phyloP scores from a whole-genome alignment of 1,140 invertebrate species.

The Drosophila oshimai region DNA sequence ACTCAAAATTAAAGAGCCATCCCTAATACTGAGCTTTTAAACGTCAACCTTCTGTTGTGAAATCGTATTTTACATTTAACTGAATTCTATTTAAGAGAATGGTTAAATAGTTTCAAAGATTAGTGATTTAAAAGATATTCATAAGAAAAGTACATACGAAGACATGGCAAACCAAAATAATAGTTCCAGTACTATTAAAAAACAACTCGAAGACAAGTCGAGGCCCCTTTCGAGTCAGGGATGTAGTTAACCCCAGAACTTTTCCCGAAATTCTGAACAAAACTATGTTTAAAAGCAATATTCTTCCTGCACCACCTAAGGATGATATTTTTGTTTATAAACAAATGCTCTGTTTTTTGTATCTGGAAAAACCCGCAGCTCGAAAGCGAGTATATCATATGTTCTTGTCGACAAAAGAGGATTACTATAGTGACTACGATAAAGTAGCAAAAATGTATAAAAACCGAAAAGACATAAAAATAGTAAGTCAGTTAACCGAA shows the following conservation, averaged over 20 bases:
- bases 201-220: not conserved
- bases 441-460: not conserved
- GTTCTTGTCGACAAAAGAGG: constrained; percentile 1
- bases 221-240: not conserved
- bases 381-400: constrained; percentile 20
- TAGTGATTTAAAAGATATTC: not conserved
- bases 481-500: constrained; percentile 2
- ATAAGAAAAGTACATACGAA: not conserved
- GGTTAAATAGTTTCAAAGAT: too few relatives aligned
- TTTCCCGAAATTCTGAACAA: not conserved
- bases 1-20: not conserved
- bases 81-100: too few relatives aligned
- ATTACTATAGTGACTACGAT: not conserved
- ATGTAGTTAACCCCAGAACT: not conserved
- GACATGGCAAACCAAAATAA: not conserved
- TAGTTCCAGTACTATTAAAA: not conserved
- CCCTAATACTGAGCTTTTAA: not conserved
- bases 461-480: not conserved
- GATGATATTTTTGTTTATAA: not conserved
- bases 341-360: constrained; percentile 5
- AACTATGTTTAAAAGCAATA: not conserved
- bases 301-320: not conserved
- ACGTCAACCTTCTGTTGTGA: not conserved
- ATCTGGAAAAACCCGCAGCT: constrained; percentile 2
- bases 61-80: not conserved